A percentile compares a stretch with the other conserved stretches of the same genome.
These are phyloP conservation scores for Spatulosminthurus flaviceps DNA, from an alignment of 2,888 invertebrate genomes.

Conservation along the genomic window DNA sequence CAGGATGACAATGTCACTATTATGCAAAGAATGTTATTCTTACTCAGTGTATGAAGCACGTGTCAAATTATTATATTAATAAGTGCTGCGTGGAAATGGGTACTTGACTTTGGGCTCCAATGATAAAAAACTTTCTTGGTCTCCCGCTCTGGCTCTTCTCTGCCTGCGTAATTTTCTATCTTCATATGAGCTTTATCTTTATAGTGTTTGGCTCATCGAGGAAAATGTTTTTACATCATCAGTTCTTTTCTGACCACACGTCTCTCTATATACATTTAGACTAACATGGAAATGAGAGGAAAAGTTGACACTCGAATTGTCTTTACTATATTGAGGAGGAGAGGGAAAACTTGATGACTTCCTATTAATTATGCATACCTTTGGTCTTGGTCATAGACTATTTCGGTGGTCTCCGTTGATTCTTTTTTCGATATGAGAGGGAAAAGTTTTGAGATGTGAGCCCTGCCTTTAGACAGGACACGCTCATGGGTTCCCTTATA, in stretches of 20 bases:
- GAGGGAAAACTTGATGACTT: slow-evolving; percentile 5
- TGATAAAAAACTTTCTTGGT: too few species aligned
- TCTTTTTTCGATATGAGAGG: slow-evolving; percentile 39
- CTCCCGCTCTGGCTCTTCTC: too few species aligned
- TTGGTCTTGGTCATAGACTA: slow-evolving; percentile 34
- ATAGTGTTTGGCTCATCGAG: slow-evolving; percentile 8
- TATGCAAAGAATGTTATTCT: slow-evolving; percentile 16
- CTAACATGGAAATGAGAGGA: slow-evolving; percentile 43
- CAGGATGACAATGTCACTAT: slow-evolving; percentile 34
- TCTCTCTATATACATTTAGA: background rate
- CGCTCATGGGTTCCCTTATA: slow-evolving; percentile 28
- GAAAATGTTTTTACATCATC: slow-evolving; percentile 25
- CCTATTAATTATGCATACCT: slow-evolving; percentile 51
- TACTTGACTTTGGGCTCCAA: background rate
- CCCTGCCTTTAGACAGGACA: background rate
- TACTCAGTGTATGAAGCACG: slow-evolving; percentile 24
- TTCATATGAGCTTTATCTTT: background rate
- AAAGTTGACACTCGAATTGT: slow-evolving; percentile 44
- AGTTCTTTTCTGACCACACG: background rate
- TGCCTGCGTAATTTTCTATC: too few species aligned
- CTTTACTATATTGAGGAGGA: slow-evolving; percentile 5
- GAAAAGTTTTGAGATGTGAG: slow-evolving; percentile 25
- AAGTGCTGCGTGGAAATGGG: background rate
- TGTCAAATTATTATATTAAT: slow-evolving; percentile 16
- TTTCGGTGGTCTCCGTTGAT: slow-evolving; percentile 54